Evolutionary conservation across 1,140 invertebrate genomes (phyloP), one percentile per base, ranked within the genome.

Genomic region (Aradophagus sp.): DNA sequence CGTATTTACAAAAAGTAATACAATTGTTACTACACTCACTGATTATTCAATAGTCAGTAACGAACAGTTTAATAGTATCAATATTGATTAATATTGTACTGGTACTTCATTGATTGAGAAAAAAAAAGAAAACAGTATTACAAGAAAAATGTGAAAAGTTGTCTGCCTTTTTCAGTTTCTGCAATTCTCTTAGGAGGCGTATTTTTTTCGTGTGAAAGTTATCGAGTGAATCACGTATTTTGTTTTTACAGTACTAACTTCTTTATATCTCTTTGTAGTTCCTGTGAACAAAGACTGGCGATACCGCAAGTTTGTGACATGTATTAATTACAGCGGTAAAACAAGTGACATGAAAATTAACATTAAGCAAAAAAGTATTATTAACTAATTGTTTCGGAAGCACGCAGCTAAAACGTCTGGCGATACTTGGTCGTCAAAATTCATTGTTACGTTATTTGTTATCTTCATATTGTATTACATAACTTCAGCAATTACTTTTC

Each of bases 201-300:
- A 44, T 31, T 11, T 34, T 59, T 39, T 47, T 59, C 47, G 11
- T 12, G 26, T 8, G 35, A 59, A 48, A 59, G 56, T 48, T 14
- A 14, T 5, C 26, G 27, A 41, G 34, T 50, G 36, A 61, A 61
- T 61, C 45, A 39, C 38, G 16, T 61, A n/a, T 61, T 61, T 61
- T 61, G 12, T 14, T n/a, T 13, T 14, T 12, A 14, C 26, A 44
- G 19, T 31, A 23, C 3, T 7, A 32, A 16, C 44, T 6, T 26
- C 13, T 13, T 61, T 61, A 27, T 38, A 36, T 61, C 50, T 27
- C 29, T 59, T 59, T 58, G 45, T 58, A 36, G 53, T 45, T 36
- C 41, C 34, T 11, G 44, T 20, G 41, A 48, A 39, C 41, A 7
- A 11, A 20, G 20, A 58, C 16, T 19, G 26, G 35, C 16, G 44